phyloP scores from a whole-genome alignment of 2,797 vertebrate species.

The Squalus acanthias region DNA sequence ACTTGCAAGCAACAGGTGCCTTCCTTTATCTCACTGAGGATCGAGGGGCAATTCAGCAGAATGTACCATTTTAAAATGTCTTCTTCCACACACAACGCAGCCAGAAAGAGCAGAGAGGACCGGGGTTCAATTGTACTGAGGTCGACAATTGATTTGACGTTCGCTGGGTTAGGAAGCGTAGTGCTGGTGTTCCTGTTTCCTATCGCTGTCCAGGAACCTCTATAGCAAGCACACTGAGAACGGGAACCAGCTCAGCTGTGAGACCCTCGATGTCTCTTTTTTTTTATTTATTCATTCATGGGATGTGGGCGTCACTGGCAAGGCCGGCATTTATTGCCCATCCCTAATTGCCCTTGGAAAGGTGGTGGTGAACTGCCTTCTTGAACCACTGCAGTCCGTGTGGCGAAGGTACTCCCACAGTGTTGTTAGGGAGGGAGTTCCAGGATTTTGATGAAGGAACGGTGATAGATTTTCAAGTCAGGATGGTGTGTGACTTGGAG shows the following conservation, averaged over 20 bases:
- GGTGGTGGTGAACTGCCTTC: no score
- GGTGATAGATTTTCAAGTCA: no score
- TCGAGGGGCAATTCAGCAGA: not conserved
- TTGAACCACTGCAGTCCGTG: no score
- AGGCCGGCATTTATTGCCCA: no score
- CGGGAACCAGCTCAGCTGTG: not conserved
- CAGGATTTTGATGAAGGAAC: no score
- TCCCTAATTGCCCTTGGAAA: no score
- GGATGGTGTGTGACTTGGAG: no score
- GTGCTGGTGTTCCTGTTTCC: not conserved
- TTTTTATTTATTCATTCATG: no score
- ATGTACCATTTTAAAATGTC: not conserved
- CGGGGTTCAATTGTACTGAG: not conserved
- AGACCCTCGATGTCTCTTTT: not conserved
- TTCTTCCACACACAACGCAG: not conserved
- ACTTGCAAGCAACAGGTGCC: not conserved
- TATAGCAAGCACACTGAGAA: not conserved
- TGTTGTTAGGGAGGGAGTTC: no score
- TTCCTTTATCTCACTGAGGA: not conserved
- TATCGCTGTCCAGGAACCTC: not conserved
- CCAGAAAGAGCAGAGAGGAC: not conserved
- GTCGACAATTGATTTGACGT: not conserved
- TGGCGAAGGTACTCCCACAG: no score
- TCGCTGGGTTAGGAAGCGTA: not conserved
- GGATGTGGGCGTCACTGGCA: no score